Evolutionary conservation across 1,140 invertebrate species (phyloP).

Genomic region (Drosophila dunni): DNA sequence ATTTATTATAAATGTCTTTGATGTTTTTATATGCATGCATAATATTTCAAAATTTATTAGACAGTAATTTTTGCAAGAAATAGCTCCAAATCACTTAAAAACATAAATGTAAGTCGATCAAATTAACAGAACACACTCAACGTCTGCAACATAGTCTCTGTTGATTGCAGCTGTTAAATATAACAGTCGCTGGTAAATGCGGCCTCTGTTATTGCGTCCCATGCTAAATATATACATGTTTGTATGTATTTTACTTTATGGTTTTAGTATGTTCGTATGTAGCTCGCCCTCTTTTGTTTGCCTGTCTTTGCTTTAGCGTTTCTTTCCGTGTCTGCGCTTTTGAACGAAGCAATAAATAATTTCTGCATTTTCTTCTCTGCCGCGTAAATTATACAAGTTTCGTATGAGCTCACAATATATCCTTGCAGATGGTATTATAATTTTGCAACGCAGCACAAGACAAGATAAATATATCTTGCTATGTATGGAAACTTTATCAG

Average conservation of each 20-base stretch:
- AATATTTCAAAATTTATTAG: neutral
- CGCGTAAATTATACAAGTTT: constrained; percentile 31
- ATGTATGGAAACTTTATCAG: neutral
- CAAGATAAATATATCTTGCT: neutral
- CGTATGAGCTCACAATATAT: neutral
- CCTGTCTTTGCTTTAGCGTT: constrained; percentile 3
- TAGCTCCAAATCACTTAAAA: neutral
- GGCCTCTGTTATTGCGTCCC: constrained; percentile 29
- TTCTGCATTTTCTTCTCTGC: neutral
- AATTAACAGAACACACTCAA: neutral
- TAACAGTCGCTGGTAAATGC: constrained; percentile 26
- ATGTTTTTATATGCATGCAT: neutral
- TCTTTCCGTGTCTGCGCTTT: constrained; percentile 15
- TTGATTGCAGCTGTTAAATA: neutral
- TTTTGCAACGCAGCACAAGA: neutral
- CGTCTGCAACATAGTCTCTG: neutral
- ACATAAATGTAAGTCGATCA: neutral
- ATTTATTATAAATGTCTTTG: neutral
- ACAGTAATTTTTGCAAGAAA: neutral
- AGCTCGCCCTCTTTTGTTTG: constrained; percentile 13
- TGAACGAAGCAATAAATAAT: constrained; percentile 3
- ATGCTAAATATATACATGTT: neutral
- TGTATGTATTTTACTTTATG: constrained; percentile 1
- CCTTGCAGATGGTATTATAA: constrained; percentile 2
- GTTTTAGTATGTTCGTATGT: constrained; percentile 3